Conservation (phyloP, 2,888 invertebrate species). For the Drosophila hamatofila region DNA sequence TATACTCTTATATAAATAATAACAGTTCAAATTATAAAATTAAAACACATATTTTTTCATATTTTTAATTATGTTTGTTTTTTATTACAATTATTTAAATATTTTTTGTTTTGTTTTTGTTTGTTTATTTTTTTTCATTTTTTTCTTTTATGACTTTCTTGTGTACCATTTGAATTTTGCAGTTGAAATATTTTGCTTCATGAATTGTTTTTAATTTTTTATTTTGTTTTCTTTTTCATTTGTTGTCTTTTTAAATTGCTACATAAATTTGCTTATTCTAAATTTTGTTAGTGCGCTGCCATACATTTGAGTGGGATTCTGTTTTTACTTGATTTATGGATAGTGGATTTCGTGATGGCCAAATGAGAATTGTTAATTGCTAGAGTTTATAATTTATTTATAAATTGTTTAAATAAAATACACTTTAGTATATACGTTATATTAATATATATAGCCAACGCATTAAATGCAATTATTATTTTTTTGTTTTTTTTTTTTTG, state of each 20-base stretch:
- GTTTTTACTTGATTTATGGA: constrained; percentile 7
- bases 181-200: constrained; percentile 56
- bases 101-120: constrained; percentile 66
- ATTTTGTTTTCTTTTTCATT: constrained; percentile 41
- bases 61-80: constrained; percentile 65
- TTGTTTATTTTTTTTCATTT: constrained; percentile 60
- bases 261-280: constrained; percentile 72
- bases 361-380: constrained; percentile 58
- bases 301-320: constrained; percentile 33
- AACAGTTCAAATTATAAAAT: not conserved
- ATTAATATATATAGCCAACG: constrained; percentile 64
- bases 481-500: constrained; percentile 16
- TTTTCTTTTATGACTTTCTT: constrained; percentile 49
- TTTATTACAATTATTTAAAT: constrained; percentile 83
- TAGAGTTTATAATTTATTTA: constrained; percentile 70
- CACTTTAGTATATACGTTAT: constrained; percentile 67
- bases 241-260: constrained; percentile 64
- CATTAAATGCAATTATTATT: constrained; percentile 77
- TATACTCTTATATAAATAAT: no score
- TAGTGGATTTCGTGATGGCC: constrained; percentile 48
- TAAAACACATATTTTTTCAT: constrained; percentile 19
- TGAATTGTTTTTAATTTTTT: constrained; percentile 18
- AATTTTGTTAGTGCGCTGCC: constrained; percentile 60
- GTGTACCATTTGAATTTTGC: constrained; percentile 73
- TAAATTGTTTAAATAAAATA: constrained; percentile 73